Base-by-base conservation (phyloP, 1,140 invertebrate genomes). In the Penaeus indicus region DNA sequence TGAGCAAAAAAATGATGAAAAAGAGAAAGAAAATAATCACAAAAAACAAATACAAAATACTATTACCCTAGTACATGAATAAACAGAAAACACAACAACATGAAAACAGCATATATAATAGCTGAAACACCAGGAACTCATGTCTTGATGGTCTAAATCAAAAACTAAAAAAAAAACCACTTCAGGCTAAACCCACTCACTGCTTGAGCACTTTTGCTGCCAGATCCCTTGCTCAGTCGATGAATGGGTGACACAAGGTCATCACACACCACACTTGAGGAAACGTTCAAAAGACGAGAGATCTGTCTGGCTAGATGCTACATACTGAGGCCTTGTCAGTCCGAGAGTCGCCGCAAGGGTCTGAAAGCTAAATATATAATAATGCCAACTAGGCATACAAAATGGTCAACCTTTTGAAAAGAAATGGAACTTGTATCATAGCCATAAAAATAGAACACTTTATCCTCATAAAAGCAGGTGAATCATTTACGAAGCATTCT, bases 211-310 rank as follows among this genome's bases (percentile, higher is more conserved):
- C 79, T 16, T 60, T 78, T 19, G 64, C 42, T 69, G 85, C 78
- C 13, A 87, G 54, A 27, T 81, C 42, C 54, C n/a, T 87, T 25
- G 85, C 85, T 18, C 42, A n/a, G 85, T 87, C 21, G 79, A 64
- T 22, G 85, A 87, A 32, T 87, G 79, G 1, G 78, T 78, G 38
- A 61, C 42, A 72, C 85, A 87, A 87, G 63, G 47, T 87, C 85
- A 16, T 16, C 62, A 87, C 85, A 87, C 62, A 81, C n/a, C 22
- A 87, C 85, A 10, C 32, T 47, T 7, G 78, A 77, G 47, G 78
- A 61, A 8, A 87, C 62, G 47, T 87, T 87, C 61, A 87, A 64
- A 16, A 81, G 78, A 21, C 63, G 62, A 54, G 61, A 25, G n/a
- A 81, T n/a, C 79, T 2, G 78, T 82, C n/a, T 87, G 85, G 60